phyloP scores from a whole-genome alignment of 53 echinoderm and acorn worm genomes.

The Stichopus horrens region DNA sequence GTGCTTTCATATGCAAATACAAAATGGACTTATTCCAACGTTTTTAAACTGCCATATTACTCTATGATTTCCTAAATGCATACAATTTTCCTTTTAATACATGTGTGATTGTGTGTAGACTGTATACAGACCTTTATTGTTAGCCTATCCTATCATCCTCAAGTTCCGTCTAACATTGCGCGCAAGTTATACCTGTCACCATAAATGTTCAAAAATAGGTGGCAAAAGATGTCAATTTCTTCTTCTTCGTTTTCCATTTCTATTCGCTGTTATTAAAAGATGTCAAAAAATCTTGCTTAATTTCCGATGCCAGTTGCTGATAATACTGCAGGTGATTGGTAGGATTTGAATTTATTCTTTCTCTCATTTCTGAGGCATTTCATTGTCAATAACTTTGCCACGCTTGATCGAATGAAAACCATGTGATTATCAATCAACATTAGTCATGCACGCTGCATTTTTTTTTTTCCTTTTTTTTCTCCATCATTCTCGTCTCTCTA shows the following conservation, averaged over 20 bases:
- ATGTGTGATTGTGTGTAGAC: no score
- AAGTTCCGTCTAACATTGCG: not conserved
- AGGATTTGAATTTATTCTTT: not conserved
- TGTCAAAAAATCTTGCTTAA: constrained; percentile 37
- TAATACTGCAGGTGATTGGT: constrained; percentile 33
- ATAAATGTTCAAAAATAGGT: constrained; percentile 13
- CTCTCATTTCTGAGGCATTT: constrained; percentile 18
- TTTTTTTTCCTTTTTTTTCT: not conserved
- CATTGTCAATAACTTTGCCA: constrained; percentile 38
- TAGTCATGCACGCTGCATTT: constrained; percentile 33
- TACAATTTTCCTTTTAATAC: no score
- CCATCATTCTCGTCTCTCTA: no score
- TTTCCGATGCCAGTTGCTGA: constrained; percentile 33
- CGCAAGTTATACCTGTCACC: not conserved
- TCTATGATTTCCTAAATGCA: no score
- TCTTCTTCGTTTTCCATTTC: not conserved
- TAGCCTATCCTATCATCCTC: not conserved
- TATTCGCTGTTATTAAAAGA: constrained; percentile 30
- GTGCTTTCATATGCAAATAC: no score
- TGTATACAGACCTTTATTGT: no score
- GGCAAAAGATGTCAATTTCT: constrained; percentile 37
- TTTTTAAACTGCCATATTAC: no score
- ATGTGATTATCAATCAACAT: constrained; percentile 44
- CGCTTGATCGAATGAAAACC: constrained; percentile 38
- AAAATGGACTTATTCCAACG: no score